Percentiles rank a stretch among this genome's conserved stretches.
These are phyloP conservation scores for Varroa destructor DNA, from an alignment of 1,140 invertebrate genomes.

Conservation along the genomic window DNA sequence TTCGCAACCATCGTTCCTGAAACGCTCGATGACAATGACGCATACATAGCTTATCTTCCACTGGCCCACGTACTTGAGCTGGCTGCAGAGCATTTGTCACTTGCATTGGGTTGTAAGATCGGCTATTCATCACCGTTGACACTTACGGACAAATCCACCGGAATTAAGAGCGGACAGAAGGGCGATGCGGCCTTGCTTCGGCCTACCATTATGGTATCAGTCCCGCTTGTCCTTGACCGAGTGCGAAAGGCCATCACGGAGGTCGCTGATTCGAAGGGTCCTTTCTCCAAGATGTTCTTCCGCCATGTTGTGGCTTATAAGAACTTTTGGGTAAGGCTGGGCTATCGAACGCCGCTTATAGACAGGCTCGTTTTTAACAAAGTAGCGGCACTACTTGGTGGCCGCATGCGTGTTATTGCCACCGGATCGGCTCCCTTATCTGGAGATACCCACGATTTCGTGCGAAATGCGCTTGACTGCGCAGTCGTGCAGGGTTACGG, in stretches of 20 bases:
- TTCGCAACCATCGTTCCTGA: conserved; percentile 60
- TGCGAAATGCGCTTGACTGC: conserved; percentile 80
- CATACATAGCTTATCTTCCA: conserved; percentile 86
- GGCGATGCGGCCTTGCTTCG: conserved; percentile 8
- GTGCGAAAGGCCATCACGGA: conserved; percentile 89
- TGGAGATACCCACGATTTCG: conserved; percentile 84
- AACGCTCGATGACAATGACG: conserved; percentile 49
- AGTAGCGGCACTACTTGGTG: conserved; percentile 66
- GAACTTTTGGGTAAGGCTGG: conserved; percentile 47
- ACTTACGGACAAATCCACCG: conserved; percentile 60
- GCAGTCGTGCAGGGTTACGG: conserved; percentile 83
- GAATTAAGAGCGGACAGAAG: conserved; percentile 11
- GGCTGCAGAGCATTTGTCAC: conserved; percentile 49
- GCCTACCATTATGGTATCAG: conserved; percentile 26
- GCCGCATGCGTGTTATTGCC: conserved; percentile 67
- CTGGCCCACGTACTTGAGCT: conserved; percentile 95
- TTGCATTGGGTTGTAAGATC: conserved; percentile 63
- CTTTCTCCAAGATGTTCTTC: conserved; percentile 63
- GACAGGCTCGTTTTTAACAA: conserved; percentile 52
- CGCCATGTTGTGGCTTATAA: conserved; percentile 86
- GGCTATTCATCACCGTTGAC: conserved; percentile 91
- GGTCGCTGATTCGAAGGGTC: conserved; percentile 56
- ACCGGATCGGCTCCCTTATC: conserved; percentile 87
- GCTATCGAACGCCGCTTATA: conserved; percentile 42
- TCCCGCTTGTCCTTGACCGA: conserved; percentile 70